These are phyloP conservation scores for Rhagoletis zephyria DNA, from an alignment of 1,140 invertebrate genomes.

Conservation along the genomic window DNA sequence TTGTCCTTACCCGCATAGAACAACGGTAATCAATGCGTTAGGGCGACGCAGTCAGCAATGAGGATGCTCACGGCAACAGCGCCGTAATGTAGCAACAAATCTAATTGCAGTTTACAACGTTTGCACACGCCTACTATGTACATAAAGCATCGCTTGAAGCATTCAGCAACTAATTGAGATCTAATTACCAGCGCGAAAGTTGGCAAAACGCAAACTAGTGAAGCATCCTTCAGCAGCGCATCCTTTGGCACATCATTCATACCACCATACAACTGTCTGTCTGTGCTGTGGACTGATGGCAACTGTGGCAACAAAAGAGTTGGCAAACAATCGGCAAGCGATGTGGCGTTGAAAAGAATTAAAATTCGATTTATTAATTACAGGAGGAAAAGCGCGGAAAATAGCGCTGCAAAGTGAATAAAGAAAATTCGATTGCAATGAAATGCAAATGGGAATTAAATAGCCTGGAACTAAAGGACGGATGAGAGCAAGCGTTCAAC, in stretches of 20 bases:
- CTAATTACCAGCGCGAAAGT: slow-evolving; percentile 31
- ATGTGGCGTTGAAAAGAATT: slow-evolving; percentile 16
- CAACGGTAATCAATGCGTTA: background rate
- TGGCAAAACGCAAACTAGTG: slow-evolving; percentile 22
- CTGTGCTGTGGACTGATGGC: background rate
- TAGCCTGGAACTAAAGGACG: background rate
- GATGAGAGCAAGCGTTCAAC: background rate
- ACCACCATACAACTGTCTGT: no score
- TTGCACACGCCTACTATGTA: background rate
- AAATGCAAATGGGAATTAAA: slow-evolving; percentile 43
- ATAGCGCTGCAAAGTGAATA: background rate
- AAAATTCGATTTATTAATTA: slow-evolving; percentile 52
- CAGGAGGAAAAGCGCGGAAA: background rate
- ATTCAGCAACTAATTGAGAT: slow-evolving; percentile 44
- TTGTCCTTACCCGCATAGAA: background rate
- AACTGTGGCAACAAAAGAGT: background rate
- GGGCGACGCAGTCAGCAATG: background rate
- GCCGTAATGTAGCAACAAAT: background rate
- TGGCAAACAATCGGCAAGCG: slow-evolving; percentile 28
- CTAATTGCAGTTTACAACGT: background rate
- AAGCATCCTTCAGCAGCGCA: slow-evolving; percentile 31
- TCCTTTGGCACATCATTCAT: background rate
- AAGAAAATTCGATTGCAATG: slow-evolving; percentile 43
- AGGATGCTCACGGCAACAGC: background rate
- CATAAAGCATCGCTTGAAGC: background rate